A percentile compares a stretch with the other conserved stretches of the same genome.
Evolutionary conservation across 1,140 invertebrate species (phyloP).

Genomic region (Batillaria attramentaria): DNA sequence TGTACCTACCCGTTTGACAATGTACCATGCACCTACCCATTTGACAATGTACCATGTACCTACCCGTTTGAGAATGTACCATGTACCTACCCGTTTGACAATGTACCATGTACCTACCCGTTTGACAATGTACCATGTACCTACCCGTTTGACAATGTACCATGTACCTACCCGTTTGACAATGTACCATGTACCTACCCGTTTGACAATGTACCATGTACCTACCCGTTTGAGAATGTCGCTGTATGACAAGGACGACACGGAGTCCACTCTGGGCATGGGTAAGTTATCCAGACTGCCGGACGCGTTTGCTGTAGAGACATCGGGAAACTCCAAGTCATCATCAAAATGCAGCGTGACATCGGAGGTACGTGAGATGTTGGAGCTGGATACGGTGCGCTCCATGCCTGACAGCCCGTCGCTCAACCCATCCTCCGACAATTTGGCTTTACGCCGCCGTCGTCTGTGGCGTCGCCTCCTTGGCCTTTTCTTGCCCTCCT

Average conservation of each 20-base stretch:
- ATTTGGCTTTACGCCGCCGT: conserved; percentile 34
- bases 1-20: no score
- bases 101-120: no score
- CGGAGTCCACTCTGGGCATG: conserved; percentile 19
- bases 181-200: no score
- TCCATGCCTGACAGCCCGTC: conserved; percentile 34
- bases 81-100: no score
- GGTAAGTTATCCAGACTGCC: background rate
- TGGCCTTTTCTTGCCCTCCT: conserved; percentile 37
- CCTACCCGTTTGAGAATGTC: conserved; percentile 54
- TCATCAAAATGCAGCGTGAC: conserved; percentile 64
- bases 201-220: no score
- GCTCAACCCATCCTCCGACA: conserved; percentile 39
- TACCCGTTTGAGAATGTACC: no score
- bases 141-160: no score
- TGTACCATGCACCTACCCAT: no score
- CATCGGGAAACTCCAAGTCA: conserved; percentile 63
- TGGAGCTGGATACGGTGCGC: conserved; percentile 37
- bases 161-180: no score
- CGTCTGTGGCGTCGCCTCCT: conserved; percentile 35
- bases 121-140: no score
- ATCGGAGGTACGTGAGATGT: conserved; percentile 44
- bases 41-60: no score
- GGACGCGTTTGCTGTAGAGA: conserved; percentile 27
- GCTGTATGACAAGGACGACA: conserved; percentile 49